Evolutionary conservation across 1,140 invertebrate genomes (phyloP).

Genomic region (Drosophila bipectinata): DNA sequence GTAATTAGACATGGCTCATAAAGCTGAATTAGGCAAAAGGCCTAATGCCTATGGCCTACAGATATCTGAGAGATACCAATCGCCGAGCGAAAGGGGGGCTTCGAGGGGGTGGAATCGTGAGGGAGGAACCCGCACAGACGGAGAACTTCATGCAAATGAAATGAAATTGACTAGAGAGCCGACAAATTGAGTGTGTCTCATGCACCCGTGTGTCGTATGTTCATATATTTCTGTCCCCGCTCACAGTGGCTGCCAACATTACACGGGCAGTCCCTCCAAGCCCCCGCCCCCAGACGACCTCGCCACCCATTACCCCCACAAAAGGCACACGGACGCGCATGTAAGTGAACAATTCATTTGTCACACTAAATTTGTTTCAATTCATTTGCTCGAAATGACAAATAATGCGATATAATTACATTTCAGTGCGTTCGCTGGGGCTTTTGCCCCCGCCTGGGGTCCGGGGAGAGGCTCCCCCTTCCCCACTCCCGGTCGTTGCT

Average conservation of each 20-base stretch:
- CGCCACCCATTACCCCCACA: conserved; percentile 1
- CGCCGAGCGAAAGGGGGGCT: conserved; percentile 4
- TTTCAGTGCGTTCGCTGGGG: conserved; percentile 38
- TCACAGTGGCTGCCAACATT: conserved; percentile 33
- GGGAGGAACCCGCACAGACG: conserved; percentile 14
- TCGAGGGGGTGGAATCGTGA: not conserved
- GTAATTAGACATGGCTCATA: conserved; percentile 82
- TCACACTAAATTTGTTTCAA: conserved; percentile 84
- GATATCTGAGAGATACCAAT: conserved; percentile 40
- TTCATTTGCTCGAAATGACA: conserved; percentile 83
- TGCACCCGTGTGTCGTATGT: conserved; percentile 7
- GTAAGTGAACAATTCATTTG: conserved; percentile 77
- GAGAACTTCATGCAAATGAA: conserved; percentile 73
- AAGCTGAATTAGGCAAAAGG: conserved; percentile 76
- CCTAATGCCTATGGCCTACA: conserved; percentile 53
- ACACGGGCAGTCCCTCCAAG: conserved; percentile 1
- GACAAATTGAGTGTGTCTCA: conserved; percentile 71
- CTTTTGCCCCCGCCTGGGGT: conserved; percentile 13
- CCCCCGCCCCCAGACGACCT: not conserved
- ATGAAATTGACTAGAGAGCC: conserved; percentile 78
- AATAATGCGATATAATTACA: conserved; percentile 81
- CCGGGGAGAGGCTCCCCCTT: not conserved
- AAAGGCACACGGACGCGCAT: conserved; percentile 17
- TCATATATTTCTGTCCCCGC: conserved; percentile 31
- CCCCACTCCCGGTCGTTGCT: conserved; percentile 33